Evolutionary conservation across 1,140 invertebrate genomes (phyloP).

Genomic region (Lerema accius): DNA sequence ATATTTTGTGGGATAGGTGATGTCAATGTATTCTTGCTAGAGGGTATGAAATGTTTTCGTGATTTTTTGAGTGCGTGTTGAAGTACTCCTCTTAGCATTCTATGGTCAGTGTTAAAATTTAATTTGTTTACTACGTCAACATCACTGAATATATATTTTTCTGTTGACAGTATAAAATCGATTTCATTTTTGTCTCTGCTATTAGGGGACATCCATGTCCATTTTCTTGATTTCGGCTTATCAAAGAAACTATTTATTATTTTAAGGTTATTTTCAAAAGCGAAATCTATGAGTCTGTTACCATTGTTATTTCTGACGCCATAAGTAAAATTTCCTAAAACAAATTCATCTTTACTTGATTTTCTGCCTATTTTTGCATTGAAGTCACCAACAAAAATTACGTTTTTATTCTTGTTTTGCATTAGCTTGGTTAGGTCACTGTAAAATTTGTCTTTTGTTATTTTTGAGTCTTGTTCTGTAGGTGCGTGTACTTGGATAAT

Average conservation of each 20-base stretch:
- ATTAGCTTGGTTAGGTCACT: slow-evolving; percentile 14
- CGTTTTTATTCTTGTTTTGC: slow-evolving; percentile 29
- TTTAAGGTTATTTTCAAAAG: slow-evolving; percentile 36
- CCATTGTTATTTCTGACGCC: slow-evolving; percentile 42
- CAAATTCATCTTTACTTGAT: slow-evolving; percentile 38
- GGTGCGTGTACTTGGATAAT: slow-evolving; percentile 49
- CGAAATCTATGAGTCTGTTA: slow-evolving; percentile 37
- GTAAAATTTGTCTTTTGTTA: slow-evolving; percentile 19
- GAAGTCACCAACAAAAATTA: slow-evolving; percentile 39
- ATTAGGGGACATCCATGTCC: slow-evolving; percentile 45
- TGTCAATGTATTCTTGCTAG: slow-evolving; percentile 1
- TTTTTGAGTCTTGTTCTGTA: slow-evolving; percentile 27
- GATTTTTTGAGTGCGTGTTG: slow-evolving; percentile 18
- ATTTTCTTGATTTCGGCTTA: slow-evolving; percentile 37
- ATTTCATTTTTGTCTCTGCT: slow-evolving; percentile 43
- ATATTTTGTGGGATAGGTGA: slow-evolving; percentile 15
- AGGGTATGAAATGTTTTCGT: slow-evolving; percentile 30
- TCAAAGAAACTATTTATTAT: slow-evolving; percentile 46
- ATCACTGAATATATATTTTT: slow-evolving; percentile 34
- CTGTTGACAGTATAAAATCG: slow-evolving; percentile 38
- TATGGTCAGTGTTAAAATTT: slow-evolving; percentile 47
- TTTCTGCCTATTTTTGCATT: slow-evolving; percentile 39
- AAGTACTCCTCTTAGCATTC: slow-evolving; percentile 43
- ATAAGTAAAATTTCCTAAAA: slow-evolving; percentile 37
- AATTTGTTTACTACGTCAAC: slow-evolving; percentile 38